A percentile compares a stretch with the other conserved stretches of the same genome.
Conservation (phyloP, 1,140 invertebrate genomes). For the Diploscapter pachys region DNA sequence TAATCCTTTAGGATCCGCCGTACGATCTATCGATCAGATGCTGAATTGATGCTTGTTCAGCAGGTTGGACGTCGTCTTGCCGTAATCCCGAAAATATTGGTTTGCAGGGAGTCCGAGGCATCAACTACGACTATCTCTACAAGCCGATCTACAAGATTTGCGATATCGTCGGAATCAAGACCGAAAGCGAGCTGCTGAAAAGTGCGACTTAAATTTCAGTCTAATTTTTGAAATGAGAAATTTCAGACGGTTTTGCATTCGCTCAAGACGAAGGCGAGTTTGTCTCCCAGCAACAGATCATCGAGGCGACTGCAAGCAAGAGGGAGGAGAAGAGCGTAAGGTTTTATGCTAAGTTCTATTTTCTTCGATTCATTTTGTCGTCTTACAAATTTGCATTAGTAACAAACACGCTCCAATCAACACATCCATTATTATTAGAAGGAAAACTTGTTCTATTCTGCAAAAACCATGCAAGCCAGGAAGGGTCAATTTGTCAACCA, state of each 20-base stretch:
- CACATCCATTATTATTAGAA: no score
- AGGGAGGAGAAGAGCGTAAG: neutral
- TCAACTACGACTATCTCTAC: slow-evolving; percentile 26
- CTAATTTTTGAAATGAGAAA: neutral
- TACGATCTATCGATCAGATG: slow-evolving; percentile 1
- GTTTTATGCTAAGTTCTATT: no score
- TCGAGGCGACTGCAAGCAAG: slow-evolving; percentile 63
- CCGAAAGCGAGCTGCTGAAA: neutral
- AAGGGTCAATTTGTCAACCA: no score
- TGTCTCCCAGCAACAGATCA: slow-evolving; percentile 83
- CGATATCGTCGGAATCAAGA: slow-evolving; percentile 3
- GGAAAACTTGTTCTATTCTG: no score
- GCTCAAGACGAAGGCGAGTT: slow-evolving; percentile 95
- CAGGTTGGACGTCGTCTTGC: no score
- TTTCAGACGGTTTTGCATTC: slow-evolving; percentile 91
- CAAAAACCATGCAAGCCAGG: no score
- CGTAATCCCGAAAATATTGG: no score
- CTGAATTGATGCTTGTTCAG: slow-evolving; percentile 16
- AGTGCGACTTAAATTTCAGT: neutral
- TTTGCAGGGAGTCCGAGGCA: slow-evolving; percentile 13
- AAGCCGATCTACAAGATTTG: slow-evolving; percentile 22
- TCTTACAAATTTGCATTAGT: no score
- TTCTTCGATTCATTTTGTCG: no score
- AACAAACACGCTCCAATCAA: no score
- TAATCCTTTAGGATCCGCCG: slow-evolving; percentile 12